Evolutionary conservation across 2,888 invertebrate genomes (phyloP).

Genomic region (Euclidia mi): DNA sequence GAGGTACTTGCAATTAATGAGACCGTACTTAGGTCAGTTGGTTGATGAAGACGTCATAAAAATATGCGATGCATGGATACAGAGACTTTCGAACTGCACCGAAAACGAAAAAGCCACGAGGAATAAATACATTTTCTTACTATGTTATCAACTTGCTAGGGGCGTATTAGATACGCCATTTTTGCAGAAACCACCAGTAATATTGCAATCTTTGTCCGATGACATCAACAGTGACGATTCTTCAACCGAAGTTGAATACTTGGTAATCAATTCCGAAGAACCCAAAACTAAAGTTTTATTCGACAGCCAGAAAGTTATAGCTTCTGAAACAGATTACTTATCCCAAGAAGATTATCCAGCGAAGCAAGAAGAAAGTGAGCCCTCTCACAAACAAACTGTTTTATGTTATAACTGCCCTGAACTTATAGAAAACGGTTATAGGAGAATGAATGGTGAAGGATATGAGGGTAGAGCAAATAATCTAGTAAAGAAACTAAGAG

Average conservation of each 20-base stretch:
- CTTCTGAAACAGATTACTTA: constrained; percentile 61
- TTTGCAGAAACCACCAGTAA: constrained; percentile 64
- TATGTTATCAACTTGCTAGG: constrained; percentile 80
- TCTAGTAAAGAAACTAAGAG: constrained; percentile 76
- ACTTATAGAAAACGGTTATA: constrained; percentile 30
- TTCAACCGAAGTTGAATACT: constrained; percentile 71
- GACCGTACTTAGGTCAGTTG: constrained; percentile 75
- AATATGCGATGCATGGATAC: constrained; percentile 82
- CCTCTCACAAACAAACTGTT: constrained; percentile 43
- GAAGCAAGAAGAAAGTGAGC: constrained; percentile 23
- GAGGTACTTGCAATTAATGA: constrained; percentile 78
- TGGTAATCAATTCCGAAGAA: constrained; percentile 67
- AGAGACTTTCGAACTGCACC: constrained; percentile 70
- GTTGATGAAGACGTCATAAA: constrained; percentile 69
- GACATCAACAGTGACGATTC: constrained; percentile 67
- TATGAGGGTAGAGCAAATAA: constrained; percentile 75
- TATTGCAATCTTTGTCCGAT: constrained; percentile 64
- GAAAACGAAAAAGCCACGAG: constrained; percentile 73
- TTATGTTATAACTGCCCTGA: constrained; percentile 62
- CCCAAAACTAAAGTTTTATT: constrained; percentile 62
- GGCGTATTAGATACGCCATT: constrained; percentile 78
- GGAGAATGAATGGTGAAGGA: constrained; percentile 35
- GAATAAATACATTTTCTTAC: constrained; percentile 78
- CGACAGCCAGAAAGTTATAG: constrained; percentile 51
- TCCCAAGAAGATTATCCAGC: constrained; percentile 49